Evolutionary conservation across 2,888 invertebrate species (phyloP), one percentile per base, ranked within the genome.

Genomic region (Leptothorax acervorum): DNA sequence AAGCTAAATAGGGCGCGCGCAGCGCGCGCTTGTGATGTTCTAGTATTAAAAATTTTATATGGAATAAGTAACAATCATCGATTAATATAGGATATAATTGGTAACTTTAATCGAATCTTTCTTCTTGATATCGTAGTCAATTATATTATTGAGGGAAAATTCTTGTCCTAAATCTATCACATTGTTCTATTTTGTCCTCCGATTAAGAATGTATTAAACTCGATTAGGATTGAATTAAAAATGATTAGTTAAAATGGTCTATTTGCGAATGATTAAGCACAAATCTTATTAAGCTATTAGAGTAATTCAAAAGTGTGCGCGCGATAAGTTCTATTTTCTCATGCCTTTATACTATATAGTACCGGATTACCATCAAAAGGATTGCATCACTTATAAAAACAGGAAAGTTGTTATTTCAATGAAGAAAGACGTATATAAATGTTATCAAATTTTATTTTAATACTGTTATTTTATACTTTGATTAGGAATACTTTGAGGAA

Each of bases 11-110:
- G n/a, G n/a, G n/a, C n/a, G n/a, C n/a, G n/a, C n/a, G n/a, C n/a
- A n/a, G n/a, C n/a, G n/a, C n/a, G n/a, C n/a, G n/a, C n/a, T n/a
- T n/a, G n/a, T n/a, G n/a, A n/a, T n/a, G n/a, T n/a, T n/a, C n/a
- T n/a, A n/a, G 15, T 48, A 39, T 48, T 74, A n/a, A 60, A 60
- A 74, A 74, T 60, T 45, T 28, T 45, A 60, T 42, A 4, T 42
- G 3, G 3, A 42, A 57, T 45, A 48, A 68, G 2, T n/a, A 15
- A 39, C 8, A 18, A 1, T 35, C 3, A 3, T 23, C 2, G 6
- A 0, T 18, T 28, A 18, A 65, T n/a, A 65, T n/a, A 28, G 23
- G 0, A 8, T 28, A 60, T 31, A 31, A 51, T 63, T 39, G 4
- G 15, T 73, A 11, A 57, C 3, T 66, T 53, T 42, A 42, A 28